Evolutionary conservation across 2,113 vertebrate species (phyloP).

Genomic region (Hemibagrus wyckioides): DNA sequence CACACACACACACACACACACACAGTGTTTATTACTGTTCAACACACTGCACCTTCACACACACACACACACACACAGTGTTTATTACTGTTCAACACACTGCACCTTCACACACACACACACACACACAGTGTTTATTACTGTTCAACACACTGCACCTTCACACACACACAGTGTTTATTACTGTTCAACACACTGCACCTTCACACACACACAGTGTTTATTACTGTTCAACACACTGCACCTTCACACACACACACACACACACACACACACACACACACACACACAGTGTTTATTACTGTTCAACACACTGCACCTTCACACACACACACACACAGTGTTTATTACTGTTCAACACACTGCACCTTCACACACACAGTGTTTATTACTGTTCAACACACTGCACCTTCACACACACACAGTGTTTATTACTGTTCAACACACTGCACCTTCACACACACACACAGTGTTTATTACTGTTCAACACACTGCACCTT

Average conservation of each 20-base stretch:
- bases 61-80: neutral
- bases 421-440: no score
- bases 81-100: no score
- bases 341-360: no score
- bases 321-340: neutral
- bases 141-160: no score
- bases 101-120: neutral
- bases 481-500: neutral
- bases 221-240: no score
- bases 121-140: no score
- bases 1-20: neutral
- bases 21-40: no score
- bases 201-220: neutral
- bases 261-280: no score
- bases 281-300: neutral
- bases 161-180: neutral
- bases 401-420: neutral
- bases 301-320: neutral
- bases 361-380: neutral
- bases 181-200: neutral
- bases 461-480: neutral
- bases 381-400: no score
- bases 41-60: no score
- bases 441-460: no score
- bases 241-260: no score